Evolutionary conservation across 1,140 invertebrate species (phyloP).

Genomic region (Drosophila hydei): DNA sequence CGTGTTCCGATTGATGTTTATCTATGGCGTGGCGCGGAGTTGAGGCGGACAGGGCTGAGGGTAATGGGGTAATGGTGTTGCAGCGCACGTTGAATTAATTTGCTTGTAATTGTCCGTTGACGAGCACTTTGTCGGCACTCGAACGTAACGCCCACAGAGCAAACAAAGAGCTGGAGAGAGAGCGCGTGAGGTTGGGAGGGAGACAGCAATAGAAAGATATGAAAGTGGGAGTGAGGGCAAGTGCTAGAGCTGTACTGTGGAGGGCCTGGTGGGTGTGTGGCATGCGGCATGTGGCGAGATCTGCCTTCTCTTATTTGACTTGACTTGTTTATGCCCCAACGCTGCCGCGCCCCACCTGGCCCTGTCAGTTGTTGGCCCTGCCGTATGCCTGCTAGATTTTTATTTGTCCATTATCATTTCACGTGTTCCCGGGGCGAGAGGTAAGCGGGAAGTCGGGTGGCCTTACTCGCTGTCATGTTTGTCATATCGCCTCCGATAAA

Average conservation of each 20-base stretch:
- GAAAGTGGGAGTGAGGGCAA: background rate
- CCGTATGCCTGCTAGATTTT: conserved; percentile 38
- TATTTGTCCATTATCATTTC: conserved; percentile 57
- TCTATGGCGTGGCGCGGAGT: conserved; percentile 27
- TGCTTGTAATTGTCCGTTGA: conserved; percentile 77
- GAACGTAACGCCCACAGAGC: conserved; percentile 53
- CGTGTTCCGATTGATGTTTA: conserved; percentile 39
- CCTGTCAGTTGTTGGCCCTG: conserved; percentile 1
- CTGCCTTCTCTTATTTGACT: conserved; percentile 20
- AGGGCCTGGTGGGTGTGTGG: background rate
- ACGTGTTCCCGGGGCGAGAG: conserved; percentile 15
- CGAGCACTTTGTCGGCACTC: conserved; percentile 76
- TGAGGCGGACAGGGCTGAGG: background rate
- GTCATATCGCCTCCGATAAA: conserved; percentile 54
- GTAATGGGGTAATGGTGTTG: background rate
- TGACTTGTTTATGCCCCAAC: conserved; percentile 32
- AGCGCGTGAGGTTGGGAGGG: background rate
- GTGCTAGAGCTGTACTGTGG: background rate
- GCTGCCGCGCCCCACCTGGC: background rate
- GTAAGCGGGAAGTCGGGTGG: background rate
- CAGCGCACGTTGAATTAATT: conserved; percentile 71
- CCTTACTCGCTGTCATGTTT: conserved; percentile 47
- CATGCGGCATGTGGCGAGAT: background rate
- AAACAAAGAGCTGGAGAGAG: conserved; percentile 15
- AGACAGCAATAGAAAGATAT: conserved; percentile 5